Conservation (phyloP, 2,113 vertebrate species). For the Nipponia nippon region DNA sequence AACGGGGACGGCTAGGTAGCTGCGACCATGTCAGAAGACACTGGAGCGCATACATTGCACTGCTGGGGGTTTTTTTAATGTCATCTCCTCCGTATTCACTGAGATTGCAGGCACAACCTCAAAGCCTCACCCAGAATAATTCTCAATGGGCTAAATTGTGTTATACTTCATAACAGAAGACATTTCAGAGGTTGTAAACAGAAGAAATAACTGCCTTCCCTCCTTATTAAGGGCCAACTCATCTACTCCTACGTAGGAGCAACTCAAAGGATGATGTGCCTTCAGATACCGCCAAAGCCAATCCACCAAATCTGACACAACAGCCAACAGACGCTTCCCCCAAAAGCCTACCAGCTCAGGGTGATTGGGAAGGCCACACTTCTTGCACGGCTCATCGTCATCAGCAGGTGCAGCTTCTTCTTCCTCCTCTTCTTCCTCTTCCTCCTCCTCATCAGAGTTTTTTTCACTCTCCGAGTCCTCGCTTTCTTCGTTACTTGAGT, state of each 20-base stretch:
- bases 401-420: conserved; percentile 83
- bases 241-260: fast-evolving
- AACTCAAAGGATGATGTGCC: not conserved
- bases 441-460: conserved; percentile 76
- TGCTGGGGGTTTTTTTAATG: not conserved
- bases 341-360: conserved; percentile 87
- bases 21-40: not conserved
- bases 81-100: not conserved
- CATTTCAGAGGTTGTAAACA: not conserved
- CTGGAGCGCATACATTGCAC: not conserved
- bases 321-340: not conserved
- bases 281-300: not conserved
- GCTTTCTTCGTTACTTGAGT: conserved; percentile 83
- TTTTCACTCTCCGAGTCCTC: conserved; percentile 82
- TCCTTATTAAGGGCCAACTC: not conserved
- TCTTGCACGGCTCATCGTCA: conserved; percentile 92
- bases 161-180: not conserved
- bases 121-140: not conserved
- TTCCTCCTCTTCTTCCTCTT: conserved; percentile 79
- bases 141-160: fast-evolving
- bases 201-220: not conserved
- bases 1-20: not conserved
- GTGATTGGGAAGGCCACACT: conserved; percentile 95
- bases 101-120: not conserved
- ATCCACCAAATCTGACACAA: not conserved